Base-by-base conservation (phyloP, 2,888 invertebrate species). In the Kuschelorhynchus macadamiae region DNA sequence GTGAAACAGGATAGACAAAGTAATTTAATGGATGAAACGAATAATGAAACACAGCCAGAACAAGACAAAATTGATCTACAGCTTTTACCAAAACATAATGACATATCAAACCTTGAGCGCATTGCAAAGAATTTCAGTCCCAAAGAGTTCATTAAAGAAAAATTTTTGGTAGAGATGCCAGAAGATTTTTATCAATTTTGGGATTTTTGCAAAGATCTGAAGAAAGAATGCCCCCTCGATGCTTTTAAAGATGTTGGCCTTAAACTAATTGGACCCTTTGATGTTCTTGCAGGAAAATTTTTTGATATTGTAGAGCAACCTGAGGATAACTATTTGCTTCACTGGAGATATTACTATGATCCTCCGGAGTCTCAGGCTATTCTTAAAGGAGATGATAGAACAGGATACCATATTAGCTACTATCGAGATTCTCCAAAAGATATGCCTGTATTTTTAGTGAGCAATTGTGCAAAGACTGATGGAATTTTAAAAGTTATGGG, bases 301-400 rank as follows among this genome's bases (percentile, higher is more conserved):
- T 75, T 77, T 65, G 77, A 78, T 49, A 86, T 86, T 1, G 82
- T 84, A 62, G 80, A 88, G 18, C 72, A 75, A 69, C 12, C 61
- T 49, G 47, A 18, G 7, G 60, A 67, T 16, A 59, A 90, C 67
- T 93, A 91, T 80, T 86, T 95, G 49, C 84, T 90, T 8, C 95
- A 97, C 81, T 96, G 95, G 93, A 88, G 98, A 75, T 97, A 93
- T 83, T 95, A 89, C 81, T 95, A 92, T 82, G 98, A 98, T 85
- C 95, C 96, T 8, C 97, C 98, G 8, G 97, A 98, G 84, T 94
- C 97, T 82, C 94, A 95, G 88, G 92, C 94, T 1, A 85, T 94
- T 39, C 81, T 95, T 52, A 90, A 89, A 80, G 88, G 87, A 17
- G 89, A 90, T 78, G 88, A 89, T 50, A 87, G 87, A 50, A 89